Conservation (phyloP, 2,113 vertebrate genomes). For the Crocuta crocuta region DNA sequence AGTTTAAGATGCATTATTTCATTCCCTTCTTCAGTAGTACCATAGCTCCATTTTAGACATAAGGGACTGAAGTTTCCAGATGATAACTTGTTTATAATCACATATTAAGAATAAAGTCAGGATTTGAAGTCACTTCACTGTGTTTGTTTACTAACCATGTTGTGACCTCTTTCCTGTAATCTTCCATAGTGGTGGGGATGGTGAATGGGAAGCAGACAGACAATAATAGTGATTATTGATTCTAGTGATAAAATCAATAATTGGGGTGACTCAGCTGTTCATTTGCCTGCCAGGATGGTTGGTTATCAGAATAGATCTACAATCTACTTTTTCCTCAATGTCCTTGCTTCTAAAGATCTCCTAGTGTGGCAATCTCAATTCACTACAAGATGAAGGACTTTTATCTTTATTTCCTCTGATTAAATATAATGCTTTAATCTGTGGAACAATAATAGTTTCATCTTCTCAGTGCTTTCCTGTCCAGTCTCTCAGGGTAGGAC, state of each 20-base stretch:
- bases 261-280: not conserved
- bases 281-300: not conserved
- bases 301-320: not conserved
- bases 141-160: not conserved
- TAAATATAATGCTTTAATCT: not conserved
- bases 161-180: not conserved
- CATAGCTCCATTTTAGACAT: not conserved
- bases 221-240: not conserved
- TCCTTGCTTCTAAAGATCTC: constrained; percentile 28
- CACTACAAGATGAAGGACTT: not conserved
- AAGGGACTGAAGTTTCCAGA: not conserved
- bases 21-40: not conserved
- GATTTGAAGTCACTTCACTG: not conserved
- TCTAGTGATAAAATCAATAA: not conserved
- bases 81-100: not conserved
- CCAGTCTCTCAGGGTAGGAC: not conserved
- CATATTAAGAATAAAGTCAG: not conserved
- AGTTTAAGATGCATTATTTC: not conserved
- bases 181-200: not conserved
- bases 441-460: not conserved
- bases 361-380: not conserved
- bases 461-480: not conserved
- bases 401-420: not conserved
- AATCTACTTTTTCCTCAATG: not conserved
- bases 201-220: not conserved